Base-by-base conservation (phyloP, 2,888 invertebrate species). In the Pyrochroa serraticornis region DNA sequence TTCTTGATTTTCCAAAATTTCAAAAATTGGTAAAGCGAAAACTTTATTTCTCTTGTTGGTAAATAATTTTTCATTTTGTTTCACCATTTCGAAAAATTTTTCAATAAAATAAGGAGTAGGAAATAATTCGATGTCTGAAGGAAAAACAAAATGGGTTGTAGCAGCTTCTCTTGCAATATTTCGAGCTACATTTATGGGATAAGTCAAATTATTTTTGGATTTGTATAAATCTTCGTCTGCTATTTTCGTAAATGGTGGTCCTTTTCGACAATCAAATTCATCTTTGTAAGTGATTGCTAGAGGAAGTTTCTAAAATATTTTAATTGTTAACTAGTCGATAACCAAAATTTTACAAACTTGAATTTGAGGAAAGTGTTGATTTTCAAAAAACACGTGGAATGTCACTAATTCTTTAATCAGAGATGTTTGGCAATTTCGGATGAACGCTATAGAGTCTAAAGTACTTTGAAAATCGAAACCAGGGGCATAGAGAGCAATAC, bases 321-420 rank as follows among this genome's bases (percentile, higher is more conserved):
- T 22, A 22, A 22, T 5, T 22, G 5, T 22, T 22, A 22, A 22
- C 5, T 5, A 22, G 22, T 22, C 5, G 22, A 22, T 22, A 5
- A 22, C 5, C 5, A 5, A 22, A 22, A 36, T 30, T 76, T 84
- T 84, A 43, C 22, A 5, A 22, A 22, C 22, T 22, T 22, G 22
- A 22, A 22, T 5, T 22, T 22, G 22, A 22, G 93, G 92, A 74
- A 91, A 85, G 79, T 93, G 90, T 70, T 89, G 87, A 71, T 85
- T 85, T 67, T 91, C 88, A 80, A 93, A 93, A 80, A 91, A 92
- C 46, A 94, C 75, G 77, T 94, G 93, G 82, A 94, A 94, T 58
- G 91, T 91, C 75, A 90, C 91, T 72, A 84, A 87, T 9, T 43
- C 30, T 31, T 10, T 9, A 31, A 43, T 93, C 64, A 90, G 82